Evolutionary conservation across 2,888 invertebrate species (phyloP), one percentile per base, ranked within the genome.

Genomic region (Scrobipalpa costella): DNA sequence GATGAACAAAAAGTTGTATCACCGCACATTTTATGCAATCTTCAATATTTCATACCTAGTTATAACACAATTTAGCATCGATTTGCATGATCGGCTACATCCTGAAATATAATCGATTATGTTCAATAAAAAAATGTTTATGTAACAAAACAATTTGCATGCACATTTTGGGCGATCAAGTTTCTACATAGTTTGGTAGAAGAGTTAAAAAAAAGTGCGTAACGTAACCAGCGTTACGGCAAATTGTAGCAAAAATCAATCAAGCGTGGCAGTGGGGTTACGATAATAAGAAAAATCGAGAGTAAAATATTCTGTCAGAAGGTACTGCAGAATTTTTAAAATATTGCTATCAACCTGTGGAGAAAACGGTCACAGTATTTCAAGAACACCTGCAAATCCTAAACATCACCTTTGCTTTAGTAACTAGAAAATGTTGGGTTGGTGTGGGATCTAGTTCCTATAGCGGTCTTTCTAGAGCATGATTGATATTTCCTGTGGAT

Each of bases 241-340:
- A n/a, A 36, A 67, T 67, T 66, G 61, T 64, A 68, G 64, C n/a
- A 65, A 69, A 67, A 70, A 64, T 65, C 69, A 67, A 66, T 73
- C 69, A 66, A 60, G 63, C 68, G 65, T 52, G 57, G 67, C 68
- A 59, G 13, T 61, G 62, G 58, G 64, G 63, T 68, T 68, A 64
- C 68, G 68, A 72, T 73, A 73, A 74, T 73, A 73, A 68, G 17
- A 3, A 49, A 49, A 8, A 7, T 21, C 2, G 49, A 9, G 3
- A 49, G 19, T 49, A 49, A 17, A 49, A 17, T 13, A 11, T 47
- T 9, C 17, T 3, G 9, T 2, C 2, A 19, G 49, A 49, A 11
- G 19, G 49, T 21, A 19, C 49, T 9, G 49, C 11, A 49, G 17
- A 15, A 7, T 7, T 36, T 1, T 36, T 36, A 7, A 36, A 36